Evolutionary conservation across 2,113 vertebrate species (phyloP), one percentile per base, ranked within the genome.

Genomic region (Syngnathus typhle): DNA sequence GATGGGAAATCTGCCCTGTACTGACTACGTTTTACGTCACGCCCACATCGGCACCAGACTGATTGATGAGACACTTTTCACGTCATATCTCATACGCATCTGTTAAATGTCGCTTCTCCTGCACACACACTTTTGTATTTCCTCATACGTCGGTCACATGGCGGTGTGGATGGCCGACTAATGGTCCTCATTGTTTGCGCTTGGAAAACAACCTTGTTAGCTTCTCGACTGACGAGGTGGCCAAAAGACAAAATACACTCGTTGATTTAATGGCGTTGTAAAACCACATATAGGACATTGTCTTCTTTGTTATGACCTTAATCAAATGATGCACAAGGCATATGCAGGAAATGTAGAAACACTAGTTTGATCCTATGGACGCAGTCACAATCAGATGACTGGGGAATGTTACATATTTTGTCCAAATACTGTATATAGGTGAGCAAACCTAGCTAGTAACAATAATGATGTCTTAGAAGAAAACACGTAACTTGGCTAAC

Each of bases 371-470:
- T 32, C 52, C 6, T 3, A 37, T 16, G 27, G 37, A 64, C 36
- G 18, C 36, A 68, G 72, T 65, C 41, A 70, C 62, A 1, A 43
- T 52, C 4, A 44, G 38, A 19, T 68, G 60, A 9, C 60, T 60
- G 62, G 19, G 36, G 60, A 64, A 73, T 68, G 67, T 63, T 27
- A 58, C 69, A 49, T 47, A 69, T 82, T 73, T 73, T 44, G 70
- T 38, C 71, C 69, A 70, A 32, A 36, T 74, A n/a, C 32, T 19
- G 36, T n/a, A 32, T 16, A 13, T 36, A 27, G 7, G 5, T 6
- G 6, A 27, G 52, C 21, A 55, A 55, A 5, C 4, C 23, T 13
- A 55, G 19, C 2, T 27, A 27, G 21, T 13, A 4, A 2, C 7
- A 54, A 54, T 23, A 23, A 54, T 54, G 52, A 54, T 11, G n/a